Evolutionary conservation across 2,888 invertebrate genomes (phyloP), one percentile per base, ranked within the genome.

Genomic region (Tanytarsus gracilentus): DNA sequence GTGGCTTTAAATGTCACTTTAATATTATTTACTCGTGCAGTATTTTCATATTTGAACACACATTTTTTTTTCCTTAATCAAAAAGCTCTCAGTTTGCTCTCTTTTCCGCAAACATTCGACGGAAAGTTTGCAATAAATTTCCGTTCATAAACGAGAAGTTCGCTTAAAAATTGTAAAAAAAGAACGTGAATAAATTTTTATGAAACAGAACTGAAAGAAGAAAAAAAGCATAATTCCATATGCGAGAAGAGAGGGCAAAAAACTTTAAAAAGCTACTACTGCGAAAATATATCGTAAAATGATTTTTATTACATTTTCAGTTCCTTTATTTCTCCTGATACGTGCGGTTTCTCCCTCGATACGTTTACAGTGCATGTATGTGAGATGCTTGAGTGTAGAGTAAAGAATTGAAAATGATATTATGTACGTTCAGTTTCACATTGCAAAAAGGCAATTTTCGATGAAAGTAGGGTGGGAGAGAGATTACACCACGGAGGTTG

Each of bases 391-490:
- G 58, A 58, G 48, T 58, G 21, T 5, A 18, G 27, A 58, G 30
- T 40, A 40, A 58, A 58, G 40, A 58, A 48, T 58, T 48, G 58
- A 58, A 58, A 58, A 58, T 58, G 58, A 58, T 58, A n/a, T n/a
- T n/a, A n/a, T n/a, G n/a, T n/a, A 26, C 55, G 33, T 40, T 56
- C 21, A 11, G 44, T 36, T 16, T 14, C 21, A 18, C 21, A 16
- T 16, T 44, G 16, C 11, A 18, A 36, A 14, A 16, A 16, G 36
- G 16, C 16, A 16, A 36, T 36, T 36, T 36, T 36, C 16, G 36
- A 36, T 36, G n/a, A n/a, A n/a, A n/a, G n/a, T n/a, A n/a, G n/a
- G n/a, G n/a, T n/a, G n/a, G n/a, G n/a, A n/a, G n/a, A n/a, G n/a
- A n/a, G n/a, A n/a, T n/a, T n/a, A n/a, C n/a, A n/a, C n/a, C n/a